phyloP scores from a whole-genome alignment of 2,797 vertebrate genomes.

The Poecile montanus region DNA sequence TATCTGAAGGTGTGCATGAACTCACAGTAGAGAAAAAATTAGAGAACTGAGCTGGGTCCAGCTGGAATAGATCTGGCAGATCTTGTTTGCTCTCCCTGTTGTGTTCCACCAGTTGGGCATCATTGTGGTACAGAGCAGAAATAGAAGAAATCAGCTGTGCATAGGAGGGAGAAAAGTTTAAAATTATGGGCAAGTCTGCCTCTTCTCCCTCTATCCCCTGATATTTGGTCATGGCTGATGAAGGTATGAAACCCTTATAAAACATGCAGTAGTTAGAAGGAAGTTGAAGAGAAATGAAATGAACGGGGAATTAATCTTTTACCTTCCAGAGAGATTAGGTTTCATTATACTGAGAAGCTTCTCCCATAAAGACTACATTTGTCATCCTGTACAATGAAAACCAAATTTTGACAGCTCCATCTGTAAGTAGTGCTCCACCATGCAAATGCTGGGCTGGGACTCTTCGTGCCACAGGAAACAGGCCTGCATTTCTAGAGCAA shows the following conservation, averaged over 20 bases:
- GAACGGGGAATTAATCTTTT: neutral
- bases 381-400: slow-evolving; percentile 11
- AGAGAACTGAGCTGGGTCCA: neutral
- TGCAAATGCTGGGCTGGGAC: neutral
- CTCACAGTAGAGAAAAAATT: neutral
- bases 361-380: slow-evolving; percentile 9
- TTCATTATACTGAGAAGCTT: slow-evolving; percentile 27
- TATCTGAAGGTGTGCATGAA: neutral
- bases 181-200: neutral
- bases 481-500: neutral
- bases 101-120: neutral
- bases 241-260: neutral
- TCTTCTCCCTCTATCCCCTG: neutral
- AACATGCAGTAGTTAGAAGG: neutral
- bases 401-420: slow-evolving; percentile 32
- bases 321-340: slow-evolving; percentile 19
- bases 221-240: neutral
- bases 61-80: neutral
- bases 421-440: neutral
- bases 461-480: slow-evolving; percentile 3
- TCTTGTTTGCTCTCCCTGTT: neutral
- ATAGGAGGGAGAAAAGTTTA: neutral
- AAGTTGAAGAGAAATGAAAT: neutral
- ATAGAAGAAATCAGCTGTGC: neutral
- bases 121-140: neutral